phyloP scores from a whole-genome alignment of 2,888 invertebrate genomes.

The Oxytorus armatus region DNA sequence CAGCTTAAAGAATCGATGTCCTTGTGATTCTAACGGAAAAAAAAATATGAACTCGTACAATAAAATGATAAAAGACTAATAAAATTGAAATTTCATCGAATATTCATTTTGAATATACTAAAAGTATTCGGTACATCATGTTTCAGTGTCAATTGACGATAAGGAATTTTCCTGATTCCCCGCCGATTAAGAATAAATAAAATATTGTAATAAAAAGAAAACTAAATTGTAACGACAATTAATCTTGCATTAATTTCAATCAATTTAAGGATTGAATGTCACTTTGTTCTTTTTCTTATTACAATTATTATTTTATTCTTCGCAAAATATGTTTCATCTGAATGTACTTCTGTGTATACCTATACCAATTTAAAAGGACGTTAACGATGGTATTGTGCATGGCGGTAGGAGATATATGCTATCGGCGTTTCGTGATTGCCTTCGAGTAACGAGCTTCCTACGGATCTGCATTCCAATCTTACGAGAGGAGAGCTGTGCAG shows the following conservation, averaged over 20 bases:
- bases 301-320: neutral
- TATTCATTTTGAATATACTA: too few relatives aligned
- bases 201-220: neutral
- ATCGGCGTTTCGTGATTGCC: conserved; percentile 59
- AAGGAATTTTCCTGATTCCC: too few relatives aligned
- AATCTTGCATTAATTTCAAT: neutral
- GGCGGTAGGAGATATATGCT: conserved; percentile 18
- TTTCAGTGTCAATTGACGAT: too few relatives aligned
- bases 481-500: conserved; percentile 43
- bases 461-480: conserved; percentile 69
- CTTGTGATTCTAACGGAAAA: too few relatives aligned
- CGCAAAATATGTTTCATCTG: neutral
- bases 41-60: too few relatives aligned
- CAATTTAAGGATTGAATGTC: neutral
- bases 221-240: neutral
- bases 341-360: conserved; percentile 24
- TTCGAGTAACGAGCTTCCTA: conserved; percentile 69
- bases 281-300: neutral
- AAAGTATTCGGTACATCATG: too few relatives aligned
- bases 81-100: too few relatives aligned
- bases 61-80: too few relatives aligned
- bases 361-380: conserved; percentile 38
- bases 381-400: conserved; percentile 66
- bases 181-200: too few relatives aligned
- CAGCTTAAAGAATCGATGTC: too few relatives aligned